Evolutionary conservation across 1,140 invertebrate species (phyloP), one percentile per base, ranked within the genome.

Genomic region (Orius insidiosus): DNA sequence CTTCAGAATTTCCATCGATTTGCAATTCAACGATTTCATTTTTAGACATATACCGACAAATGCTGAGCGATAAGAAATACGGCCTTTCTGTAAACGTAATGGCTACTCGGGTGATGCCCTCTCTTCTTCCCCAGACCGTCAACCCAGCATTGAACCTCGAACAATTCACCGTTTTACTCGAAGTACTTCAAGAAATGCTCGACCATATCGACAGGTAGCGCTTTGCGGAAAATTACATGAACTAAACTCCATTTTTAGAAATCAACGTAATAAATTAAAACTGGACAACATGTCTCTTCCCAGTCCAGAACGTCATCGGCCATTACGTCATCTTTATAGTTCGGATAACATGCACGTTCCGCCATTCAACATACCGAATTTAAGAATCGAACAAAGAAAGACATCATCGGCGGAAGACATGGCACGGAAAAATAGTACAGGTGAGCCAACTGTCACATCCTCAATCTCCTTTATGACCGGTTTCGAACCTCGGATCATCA

Each of bases 151-250:
- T 97, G 36, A 89, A 81, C 63, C 67, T 94, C 54, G 88, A 95
- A 47, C 86, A 95, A 62, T 95, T 93, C 62, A 78, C 74, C 31
- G 69, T 73, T 46, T 69, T 94, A 3, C 75, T 93, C 53, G 83
- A 88, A 67, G 83, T 92, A 5, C 66, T 94, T n/a, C 81, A 90
- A 55, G 85, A 92, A 53, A 93, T 94, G 88, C 63, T 94, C 45
- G 83, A 87, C 52, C 80, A 82, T 54, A 89, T 95, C 46, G 88
- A 94, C 63, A 76, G 81, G 64, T 70, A 60, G 53, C 24, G 5
- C 3, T 41, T 24, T 41, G 39, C 3, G 11, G 3, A 2, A 19
- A 11, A 36, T 6, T 33, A 11, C 3, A 36, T 3, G 14, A 10
- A 36, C 35, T 24, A 13, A n/a, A 3, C 30, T 44, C n/a, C 33